These are phyloP conservation scores for Meteorus cinctellus DNA, from an alignment of 2,888 invertebrate species.

Conservation along the genomic window DNA sequence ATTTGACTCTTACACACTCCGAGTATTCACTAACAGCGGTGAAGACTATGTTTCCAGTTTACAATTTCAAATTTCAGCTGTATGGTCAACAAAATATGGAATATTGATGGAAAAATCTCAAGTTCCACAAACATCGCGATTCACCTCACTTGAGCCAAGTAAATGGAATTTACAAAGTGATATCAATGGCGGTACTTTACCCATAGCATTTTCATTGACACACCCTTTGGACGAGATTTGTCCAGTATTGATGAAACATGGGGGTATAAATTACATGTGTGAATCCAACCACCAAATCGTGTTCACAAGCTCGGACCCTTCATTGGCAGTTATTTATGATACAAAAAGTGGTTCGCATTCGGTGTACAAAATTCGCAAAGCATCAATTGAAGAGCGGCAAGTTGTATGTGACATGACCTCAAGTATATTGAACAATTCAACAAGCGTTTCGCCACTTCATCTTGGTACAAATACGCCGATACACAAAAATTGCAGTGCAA, in stretches of 20 bases:
- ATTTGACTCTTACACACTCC: constrained; percentile 84
- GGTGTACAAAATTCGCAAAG: constrained; percentile 86
- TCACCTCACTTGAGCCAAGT: constrained; percentile 63
- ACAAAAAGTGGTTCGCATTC: constrained; percentile 85
- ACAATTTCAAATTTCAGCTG: constrained; percentile 84
- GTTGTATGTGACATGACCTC: constrained; percentile 74
- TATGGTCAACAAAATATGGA: constrained; percentile 91
- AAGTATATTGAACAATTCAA: constrained; percentile 63
- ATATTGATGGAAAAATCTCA: constrained; percentile 84
- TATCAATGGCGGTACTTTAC: constrained; percentile 73
- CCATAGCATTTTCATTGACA: constrained; percentile 88
- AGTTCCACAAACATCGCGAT: constrained; percentile 59
- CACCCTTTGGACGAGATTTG: constrained; percentile 95
- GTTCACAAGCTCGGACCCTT: constrained; percentile 84
- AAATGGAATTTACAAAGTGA: constrained; percentile 57
- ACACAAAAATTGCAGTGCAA: constrained; percentile 62
- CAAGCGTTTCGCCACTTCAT: constrained; percentile 60
- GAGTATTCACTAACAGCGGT: constrained; percentile 85
- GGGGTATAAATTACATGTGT: constrained; percentile 74
- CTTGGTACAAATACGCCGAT: constrained; percentile 58
- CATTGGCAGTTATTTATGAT: constrained; percentile 88
- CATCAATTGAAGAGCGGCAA: constrained; percentile 82
- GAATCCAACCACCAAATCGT: constrained; percentile 80
- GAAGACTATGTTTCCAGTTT: constrained; percentile 88
- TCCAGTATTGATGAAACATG: constrained; percentile 84